Evolutionary conservation across 2,113 vertebrate species (phyloP).

Genomic region (Sylvia atricapilla): DNA sequence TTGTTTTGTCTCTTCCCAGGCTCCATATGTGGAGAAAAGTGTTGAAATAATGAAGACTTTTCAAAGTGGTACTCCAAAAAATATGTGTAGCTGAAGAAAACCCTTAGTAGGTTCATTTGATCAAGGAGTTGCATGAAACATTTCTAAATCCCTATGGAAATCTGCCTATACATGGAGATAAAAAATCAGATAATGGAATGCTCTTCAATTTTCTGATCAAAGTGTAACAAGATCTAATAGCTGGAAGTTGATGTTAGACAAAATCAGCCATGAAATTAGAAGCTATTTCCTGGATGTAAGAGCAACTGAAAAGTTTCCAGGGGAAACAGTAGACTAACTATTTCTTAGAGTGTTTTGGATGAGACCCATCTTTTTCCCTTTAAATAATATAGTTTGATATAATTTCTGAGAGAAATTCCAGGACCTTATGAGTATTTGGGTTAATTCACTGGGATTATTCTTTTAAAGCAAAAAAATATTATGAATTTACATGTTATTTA

Average conservation of each 20-base stretch:
- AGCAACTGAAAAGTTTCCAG: not conserved
- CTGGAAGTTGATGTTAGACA: not conserved
- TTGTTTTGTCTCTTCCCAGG: not conserved
- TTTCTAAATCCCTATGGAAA: not conserved
- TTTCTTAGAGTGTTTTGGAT: not conserved
- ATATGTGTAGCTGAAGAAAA: not conserved
- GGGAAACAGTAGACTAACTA: not conserved
- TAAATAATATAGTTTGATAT: not conserved
- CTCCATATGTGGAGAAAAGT: not conserved
- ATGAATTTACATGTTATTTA: not conserved
- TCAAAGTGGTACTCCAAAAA: not conserved
- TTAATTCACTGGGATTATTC: not conserved
- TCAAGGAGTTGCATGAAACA: not conserved
- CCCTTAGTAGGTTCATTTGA: not conserved
- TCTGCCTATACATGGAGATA: not conserved
- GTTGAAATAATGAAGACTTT: not conserved
- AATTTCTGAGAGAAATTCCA: not conserved
- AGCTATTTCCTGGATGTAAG: not conserved
- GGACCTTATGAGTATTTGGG: not conserved
- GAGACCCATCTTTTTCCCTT: accelerated
- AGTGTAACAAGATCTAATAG: not conserved
- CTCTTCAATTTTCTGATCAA: not conserved
- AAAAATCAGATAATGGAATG: not conserved
- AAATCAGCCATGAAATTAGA: not conserved
- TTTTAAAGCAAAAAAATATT: not conserved